Evolutionary conservation across 37 sponge, comb jelly and placozoan species (phyloP), one percentile per base, ranked within the genome.

Genomic region (Cladorhizidae sp.): DNA sequence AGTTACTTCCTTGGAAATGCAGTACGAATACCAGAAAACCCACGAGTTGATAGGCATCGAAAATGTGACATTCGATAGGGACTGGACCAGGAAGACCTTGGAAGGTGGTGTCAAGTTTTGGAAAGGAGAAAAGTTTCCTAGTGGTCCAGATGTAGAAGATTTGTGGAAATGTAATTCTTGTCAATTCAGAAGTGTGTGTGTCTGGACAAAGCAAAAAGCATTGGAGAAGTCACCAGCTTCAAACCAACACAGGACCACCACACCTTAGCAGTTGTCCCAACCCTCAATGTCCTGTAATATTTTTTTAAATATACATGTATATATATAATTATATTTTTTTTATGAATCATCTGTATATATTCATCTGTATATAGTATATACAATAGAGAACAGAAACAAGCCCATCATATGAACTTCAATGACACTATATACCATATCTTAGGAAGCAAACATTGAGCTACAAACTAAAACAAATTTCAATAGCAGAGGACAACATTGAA

Each of bases 81-180:
- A 68, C 5, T 72, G 64, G 79, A 56, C 56, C 50, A 77, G 29
- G 56, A 21, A 26, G 39, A 58, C 62, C 5, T 17, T 78, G 11
- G 79, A 78, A 40, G 40, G 25, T 36, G 33, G 62, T 21, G 43
- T 85, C n/a, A 50, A 37, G 49, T 85, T 72, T 51, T 85, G 86
- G 86, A 28, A 43, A 6, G 86, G 86, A 23, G 29, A 14, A 52
- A 70, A 78, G 71, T 26, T 8, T 0, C 67, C 86, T 3, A 37
- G 28, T 26, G 86, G 86, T 23, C 79, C 78, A 1, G 86, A 85
- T 40, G 56, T 85, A 8, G 86, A 85, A 64, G 72, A 77, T n/a
- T 21, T 67, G 15, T 85, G 86, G 86, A 85, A 85, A 63, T 85
- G 86, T 58, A 28, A 42, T 31, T 40, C 37, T 57, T 85, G 86